These are phyloP conservation scores for Anoura caudifer DNA, from an alignment of 2,113 vertebrate species.

Conservation along the genomic window DNA sequence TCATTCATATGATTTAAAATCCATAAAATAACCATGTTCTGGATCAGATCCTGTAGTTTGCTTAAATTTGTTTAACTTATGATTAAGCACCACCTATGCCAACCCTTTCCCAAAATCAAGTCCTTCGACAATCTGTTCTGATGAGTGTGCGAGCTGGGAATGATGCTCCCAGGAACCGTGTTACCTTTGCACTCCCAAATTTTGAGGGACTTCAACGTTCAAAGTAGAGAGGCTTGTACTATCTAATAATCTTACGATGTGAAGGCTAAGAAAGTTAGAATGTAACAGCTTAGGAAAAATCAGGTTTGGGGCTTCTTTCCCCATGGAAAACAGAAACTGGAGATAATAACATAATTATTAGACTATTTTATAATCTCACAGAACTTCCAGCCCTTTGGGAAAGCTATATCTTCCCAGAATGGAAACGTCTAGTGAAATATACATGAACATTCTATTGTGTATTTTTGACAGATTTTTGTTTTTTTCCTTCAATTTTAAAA, in stretches of 20 bases:
- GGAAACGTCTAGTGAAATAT: not conserved
- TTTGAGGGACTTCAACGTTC: not conserved
- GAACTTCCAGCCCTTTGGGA: not conserved
- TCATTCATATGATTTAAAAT: not conserved
- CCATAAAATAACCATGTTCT: not conserved
- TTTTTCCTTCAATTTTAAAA: not conserved
- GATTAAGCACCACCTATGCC: not conserved
- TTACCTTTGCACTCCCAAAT: not conserved
- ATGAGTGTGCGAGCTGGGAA: not conserved
- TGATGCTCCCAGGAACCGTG: fast-evolving
- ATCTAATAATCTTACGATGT: not conserved
- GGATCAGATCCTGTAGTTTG: not conserved
- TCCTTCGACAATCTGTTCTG: not conserved
- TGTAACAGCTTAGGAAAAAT: not conserved
- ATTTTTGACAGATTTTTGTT: not conserved
- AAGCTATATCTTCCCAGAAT: not conserved
- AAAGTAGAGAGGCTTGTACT: not conserved
- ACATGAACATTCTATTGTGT: not conserved
- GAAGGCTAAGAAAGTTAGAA: not conserved
- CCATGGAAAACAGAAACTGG: not conserved
- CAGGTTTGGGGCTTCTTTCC: not conserved
- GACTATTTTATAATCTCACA: not conserved
- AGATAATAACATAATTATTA: not conserved
- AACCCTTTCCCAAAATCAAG: not conserved
- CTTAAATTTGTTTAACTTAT: not conserved